Conservation (phyloP, 2,797 vertebrate species). For the Chaenodraco wilsoni region DNA sequence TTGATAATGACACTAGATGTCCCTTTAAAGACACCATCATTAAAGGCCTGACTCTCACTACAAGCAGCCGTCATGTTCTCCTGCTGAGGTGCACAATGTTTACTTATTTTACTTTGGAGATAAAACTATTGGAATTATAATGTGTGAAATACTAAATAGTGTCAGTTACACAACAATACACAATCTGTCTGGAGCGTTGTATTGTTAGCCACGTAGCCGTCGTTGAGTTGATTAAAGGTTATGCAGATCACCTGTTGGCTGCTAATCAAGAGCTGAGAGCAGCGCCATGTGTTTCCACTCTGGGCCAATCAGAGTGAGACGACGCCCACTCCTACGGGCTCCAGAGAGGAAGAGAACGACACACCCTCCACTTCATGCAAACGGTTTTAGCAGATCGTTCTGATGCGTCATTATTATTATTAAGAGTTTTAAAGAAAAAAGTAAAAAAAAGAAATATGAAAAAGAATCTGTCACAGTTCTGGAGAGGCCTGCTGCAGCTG, state of each 20-base stretch:
- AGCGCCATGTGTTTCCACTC: too few species aligned
- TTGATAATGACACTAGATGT: not conserved
- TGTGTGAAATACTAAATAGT: not conserved
- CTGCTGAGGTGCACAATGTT: not conserved
- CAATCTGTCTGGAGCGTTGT: too few species aligned
- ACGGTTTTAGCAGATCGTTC: not conserved
- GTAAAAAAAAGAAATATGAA: too few species aligned
- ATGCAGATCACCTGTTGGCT: not conserved
- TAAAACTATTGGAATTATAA: not conserved
- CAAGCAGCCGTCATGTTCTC: not conserved
- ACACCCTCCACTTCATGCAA: not conserved
- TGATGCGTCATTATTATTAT: too few species aligned
- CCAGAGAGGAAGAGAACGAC: not conserved
- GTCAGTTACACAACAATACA: too few species aligned
- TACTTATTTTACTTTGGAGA: not conserved
- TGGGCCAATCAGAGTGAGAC: not conserved
- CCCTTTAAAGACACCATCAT: not conserved
- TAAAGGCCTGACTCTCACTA: constrained; percentile 3
- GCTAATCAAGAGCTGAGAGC: too few species aligned
- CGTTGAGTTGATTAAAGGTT: not conserved
- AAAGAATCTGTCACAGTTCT: too few species aligned
- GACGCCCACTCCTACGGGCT: not conserved
- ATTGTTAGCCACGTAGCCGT: not conserved
- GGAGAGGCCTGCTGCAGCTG: not conserved
- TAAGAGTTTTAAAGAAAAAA: too few species aligned